Percentiles rank a stretch among this genome's conserved stretches.
Conservation (phyloP, 2,113 vertebrate genomes). For the Passer domesticus region DNA sequence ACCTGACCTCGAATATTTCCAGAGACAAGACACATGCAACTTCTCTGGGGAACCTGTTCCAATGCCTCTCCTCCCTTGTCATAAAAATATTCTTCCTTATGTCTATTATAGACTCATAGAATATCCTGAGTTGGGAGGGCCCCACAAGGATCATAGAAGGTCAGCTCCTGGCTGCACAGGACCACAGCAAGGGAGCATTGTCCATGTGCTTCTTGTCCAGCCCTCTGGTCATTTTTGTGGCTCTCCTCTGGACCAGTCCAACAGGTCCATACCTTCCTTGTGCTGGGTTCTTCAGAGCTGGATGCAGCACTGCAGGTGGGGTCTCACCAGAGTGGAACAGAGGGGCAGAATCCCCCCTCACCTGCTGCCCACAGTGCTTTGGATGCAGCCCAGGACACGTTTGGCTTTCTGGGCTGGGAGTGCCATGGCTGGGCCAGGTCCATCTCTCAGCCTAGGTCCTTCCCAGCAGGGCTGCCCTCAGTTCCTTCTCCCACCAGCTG, state of each 20-base stretch:
- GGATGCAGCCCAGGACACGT: fast-evolving
- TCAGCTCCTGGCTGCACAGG: background rate
- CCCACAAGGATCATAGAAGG: background rate
- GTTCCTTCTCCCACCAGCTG: background rate
- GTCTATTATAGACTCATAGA: background rate
- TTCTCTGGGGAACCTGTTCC: background rate
- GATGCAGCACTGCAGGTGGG: background rate
- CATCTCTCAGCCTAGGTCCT: background rate
- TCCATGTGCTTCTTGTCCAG: background rate
- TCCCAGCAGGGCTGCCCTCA: background rate
- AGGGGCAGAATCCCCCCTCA: background rate
- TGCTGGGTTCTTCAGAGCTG: background rate
- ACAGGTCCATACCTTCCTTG: background rate
- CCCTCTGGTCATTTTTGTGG: background rate
- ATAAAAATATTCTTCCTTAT: background rate
- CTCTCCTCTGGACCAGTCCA: background rate
- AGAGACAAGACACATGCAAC: background rate
- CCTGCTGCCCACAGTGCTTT: fast-evolving
- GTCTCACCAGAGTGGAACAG: background rate
- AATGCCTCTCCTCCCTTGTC: background rate
- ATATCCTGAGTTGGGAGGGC: background rate
- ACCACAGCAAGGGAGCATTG: background rate
- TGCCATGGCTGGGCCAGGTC: fast-evolving
- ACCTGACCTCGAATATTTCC: background rate
- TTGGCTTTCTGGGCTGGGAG: background rate